These are phyloP conservation scores for Psilopogon haemacephalus DNA, from an alignment of 2,113 vertebrate species.

Conservation along the genomic window DNA sequence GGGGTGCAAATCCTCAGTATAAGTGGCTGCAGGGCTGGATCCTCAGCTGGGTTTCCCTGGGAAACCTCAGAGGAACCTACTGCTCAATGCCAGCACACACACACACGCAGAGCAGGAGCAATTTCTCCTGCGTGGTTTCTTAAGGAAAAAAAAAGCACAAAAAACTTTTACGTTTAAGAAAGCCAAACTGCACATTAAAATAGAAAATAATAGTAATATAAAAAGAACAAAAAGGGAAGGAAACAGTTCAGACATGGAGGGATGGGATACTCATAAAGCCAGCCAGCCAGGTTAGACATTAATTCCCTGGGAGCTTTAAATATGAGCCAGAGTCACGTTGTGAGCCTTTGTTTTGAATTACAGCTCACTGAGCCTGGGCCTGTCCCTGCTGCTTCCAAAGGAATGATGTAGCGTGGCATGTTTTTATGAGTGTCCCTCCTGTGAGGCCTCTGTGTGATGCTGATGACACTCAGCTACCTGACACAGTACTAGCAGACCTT, in stretches of 20 bases:
- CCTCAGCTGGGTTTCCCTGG: neutral
- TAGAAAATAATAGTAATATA: neutral
- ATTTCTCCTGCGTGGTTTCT: neutral
- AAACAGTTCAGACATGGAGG: neutral
- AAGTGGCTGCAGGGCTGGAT: neutral
- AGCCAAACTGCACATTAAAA: neutral
- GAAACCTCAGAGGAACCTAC: neutral
- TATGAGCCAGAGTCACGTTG: neutral
- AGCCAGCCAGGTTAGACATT: neutral
- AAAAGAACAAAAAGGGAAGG: neutral
- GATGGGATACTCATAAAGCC: neutral
- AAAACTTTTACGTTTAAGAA: neutral
- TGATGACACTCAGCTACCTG: neutral
- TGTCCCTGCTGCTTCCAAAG: neutral
- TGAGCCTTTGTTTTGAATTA: neutral
- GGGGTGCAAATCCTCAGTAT: neutral
- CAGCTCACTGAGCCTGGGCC: neutral
- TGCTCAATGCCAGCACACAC: neutral
- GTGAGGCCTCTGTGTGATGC: neutral
- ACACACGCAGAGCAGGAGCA: neutral
- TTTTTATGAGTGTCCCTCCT: neutral
- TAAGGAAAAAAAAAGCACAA: too few relatives aligned
- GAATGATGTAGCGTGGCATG: fast-evolving
- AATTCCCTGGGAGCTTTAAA: neutral
- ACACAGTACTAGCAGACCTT: neutral